These are phyloP conservation scores for Tetragnatha versicolor DNA, from an alignment of 1,140 invertebrate species.

Conservation along the genomic window DNA sequence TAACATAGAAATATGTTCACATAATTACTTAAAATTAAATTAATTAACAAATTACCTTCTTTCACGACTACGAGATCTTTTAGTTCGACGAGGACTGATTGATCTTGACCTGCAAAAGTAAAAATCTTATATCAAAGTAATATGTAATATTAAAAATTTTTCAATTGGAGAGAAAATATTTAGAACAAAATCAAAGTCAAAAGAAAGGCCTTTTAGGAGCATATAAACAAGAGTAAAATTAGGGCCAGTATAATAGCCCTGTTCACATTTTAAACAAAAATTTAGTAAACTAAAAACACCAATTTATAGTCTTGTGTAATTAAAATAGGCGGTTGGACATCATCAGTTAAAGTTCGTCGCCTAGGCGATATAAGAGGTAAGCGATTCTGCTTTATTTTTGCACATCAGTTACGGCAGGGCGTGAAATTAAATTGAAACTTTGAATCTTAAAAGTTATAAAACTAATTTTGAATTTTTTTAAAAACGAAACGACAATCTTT, in stretches of 20 bases:
- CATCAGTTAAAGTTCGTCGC: too few species aligned
- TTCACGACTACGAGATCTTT: conserved; percentile 40
- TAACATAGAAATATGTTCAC: neutral
- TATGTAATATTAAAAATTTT: neutral
- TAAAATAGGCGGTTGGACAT: too few species aligned
- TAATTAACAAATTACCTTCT: conserved; percentile 26
- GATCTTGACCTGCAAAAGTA: conserved; percentile 32
- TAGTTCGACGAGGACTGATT: conserved; percentile 37
- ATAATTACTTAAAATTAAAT: neutral
- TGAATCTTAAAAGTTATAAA: too few species aligned
- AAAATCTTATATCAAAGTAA: neutral
- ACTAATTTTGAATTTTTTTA: too few species aligned
- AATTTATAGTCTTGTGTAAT: too few species aligned
- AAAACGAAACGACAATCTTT: too few species aligned
- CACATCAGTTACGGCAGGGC: too few species aligned
- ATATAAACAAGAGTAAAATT: too few species aligned
- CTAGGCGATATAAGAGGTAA: too few species aligned
- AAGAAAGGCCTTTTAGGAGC: neutral
- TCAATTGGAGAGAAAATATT: neutral
- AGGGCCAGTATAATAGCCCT: neutral
- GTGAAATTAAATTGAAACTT: too few species aligned
- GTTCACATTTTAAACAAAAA: neutral
- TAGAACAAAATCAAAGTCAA: neutral
- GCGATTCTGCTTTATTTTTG: too few species aligned
- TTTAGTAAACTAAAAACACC: neutral